Evolutionary conservation across 2,113 vertebrate genomes (phyloP).

Genomic region (Toxotes chatareus): DNA sequence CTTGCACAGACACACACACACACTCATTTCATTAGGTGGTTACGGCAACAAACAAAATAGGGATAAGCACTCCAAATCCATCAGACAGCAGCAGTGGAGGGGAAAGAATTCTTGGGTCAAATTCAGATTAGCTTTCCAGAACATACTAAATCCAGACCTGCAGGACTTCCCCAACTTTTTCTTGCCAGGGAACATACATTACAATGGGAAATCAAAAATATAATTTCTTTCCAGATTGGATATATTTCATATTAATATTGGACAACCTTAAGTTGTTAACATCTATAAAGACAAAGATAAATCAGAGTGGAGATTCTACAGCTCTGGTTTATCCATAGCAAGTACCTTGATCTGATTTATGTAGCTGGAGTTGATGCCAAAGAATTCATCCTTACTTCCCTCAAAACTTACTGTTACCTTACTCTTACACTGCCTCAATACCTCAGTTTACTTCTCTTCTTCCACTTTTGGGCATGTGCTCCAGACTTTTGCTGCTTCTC

Average conservation of each 20-base stretch:
- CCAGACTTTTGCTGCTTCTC: too few relatives aligned
- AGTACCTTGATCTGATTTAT: slow-evolving; percentile 43
- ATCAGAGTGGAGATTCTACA: slow-evolving; percentile 26
- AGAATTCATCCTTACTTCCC: slow-evolving; percentile 16
- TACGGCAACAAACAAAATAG: not conserved
- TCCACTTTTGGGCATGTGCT: slow-evolving; percentile 25
- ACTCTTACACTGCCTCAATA: not conserved
- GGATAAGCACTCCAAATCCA: slow-evolving; percentile 3
- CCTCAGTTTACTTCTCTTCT: slow-evolving; percentile 16
- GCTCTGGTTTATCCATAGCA: not conserved
- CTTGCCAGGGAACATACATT: slow-evolving; percentile 26
- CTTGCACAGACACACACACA: not conserved
- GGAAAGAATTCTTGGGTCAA: slow-evolving; percentile 8
- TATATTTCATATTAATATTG: slow-evolving; percentile 41
- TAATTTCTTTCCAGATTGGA: not conserved
- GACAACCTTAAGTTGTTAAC: slow-evolving; percentile 23
- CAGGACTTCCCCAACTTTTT: slow-evolving; percentile 11
- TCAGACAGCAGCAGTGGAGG: slow-evolving; percentile 10
- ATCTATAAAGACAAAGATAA: slow-evolving; percentile 36
- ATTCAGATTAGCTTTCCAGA: slow-evolving; percentile 35
- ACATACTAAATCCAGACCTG: slow-evolving; percentile 28
- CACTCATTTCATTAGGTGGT: not conserved
- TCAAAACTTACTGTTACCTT: not conserved
- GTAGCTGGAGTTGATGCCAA: slow-evolving; percentile 4
- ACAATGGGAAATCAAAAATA: slow-evolving; percentile 17